Conservation (phyloP, 2,888 invertebrate species). For the Lepidochitona cinerea region DNA sequence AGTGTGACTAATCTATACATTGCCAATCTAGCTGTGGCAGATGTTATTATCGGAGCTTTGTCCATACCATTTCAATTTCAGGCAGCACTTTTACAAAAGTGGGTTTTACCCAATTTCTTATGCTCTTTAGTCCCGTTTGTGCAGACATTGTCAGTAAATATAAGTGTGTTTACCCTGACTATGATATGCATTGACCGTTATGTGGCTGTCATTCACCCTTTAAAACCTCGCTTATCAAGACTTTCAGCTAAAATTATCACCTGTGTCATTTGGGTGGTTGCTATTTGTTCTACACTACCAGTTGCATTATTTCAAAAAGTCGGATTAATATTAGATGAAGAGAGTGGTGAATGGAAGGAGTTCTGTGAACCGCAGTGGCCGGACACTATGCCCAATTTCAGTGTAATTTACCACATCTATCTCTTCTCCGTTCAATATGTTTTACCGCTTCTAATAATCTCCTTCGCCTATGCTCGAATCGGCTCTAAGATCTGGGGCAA, state of each 20-base stretch:
- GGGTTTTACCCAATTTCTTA: conserved; percentile 89
- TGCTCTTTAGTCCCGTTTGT: conserved; percentile 91
- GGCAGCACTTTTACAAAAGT: conserved; percentile 87
- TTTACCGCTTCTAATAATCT: conserved; percentile 85
- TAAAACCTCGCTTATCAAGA: conserved; percentile 79
- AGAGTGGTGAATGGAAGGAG: conserved; percentile 46
- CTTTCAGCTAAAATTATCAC: conserved; percentile 82
- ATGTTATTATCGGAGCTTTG: conserved; percentile 88
- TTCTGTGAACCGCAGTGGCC: conserved; percentile 60
- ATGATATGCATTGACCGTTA: conserved; percentile 90
- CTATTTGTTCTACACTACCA: conserved; percentile 76
- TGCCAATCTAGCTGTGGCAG: conserved; percentile 87
- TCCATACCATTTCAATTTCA: conserved; percentile 92
- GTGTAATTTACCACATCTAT: conserved; percentile 65
- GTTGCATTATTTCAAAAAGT: conserved; percentile 73
- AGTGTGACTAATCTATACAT: conserved; percentile 89
- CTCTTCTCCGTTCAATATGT: conserved; percentile 77
- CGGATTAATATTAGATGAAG: conserved; percentile 18
- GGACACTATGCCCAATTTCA: conserved; percentile 43
- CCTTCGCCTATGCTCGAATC: conserved; percentile 86
- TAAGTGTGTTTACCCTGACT: conserved; percentile 90
- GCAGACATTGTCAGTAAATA: conserved; percentile 87
- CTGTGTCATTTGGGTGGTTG: conserved; percentile 82
- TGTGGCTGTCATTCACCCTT: conserved; percentile 71
- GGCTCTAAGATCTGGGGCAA: conserved; percentile 85